These are phyloP conservation scores for Stichopus chloronotus DNA, from an alignment of 35 echinoderm and acorn worm species.

Conservation along the genomic window DNA sequence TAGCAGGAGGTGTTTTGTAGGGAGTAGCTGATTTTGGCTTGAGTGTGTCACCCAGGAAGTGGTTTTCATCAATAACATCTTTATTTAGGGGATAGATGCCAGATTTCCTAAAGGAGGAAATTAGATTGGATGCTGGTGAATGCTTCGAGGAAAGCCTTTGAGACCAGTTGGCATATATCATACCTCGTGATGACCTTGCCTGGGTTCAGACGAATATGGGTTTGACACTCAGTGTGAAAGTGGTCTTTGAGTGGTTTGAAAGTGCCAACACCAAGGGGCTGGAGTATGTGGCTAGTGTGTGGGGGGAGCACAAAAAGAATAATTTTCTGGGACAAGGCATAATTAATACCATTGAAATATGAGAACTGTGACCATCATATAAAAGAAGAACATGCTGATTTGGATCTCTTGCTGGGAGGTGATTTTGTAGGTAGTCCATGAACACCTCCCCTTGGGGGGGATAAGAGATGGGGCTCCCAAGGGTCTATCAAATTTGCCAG, in stretches of 20 bases:
- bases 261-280: constrained; percentile 6
- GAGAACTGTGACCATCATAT: too few species aligned
- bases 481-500: too few species aligned
- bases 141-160: background rate
- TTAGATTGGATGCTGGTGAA: background rate
- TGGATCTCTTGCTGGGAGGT: background rate
- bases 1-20: background rate
- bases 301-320: background rate
- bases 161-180: too few species aligned
- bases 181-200: too few species aligned
- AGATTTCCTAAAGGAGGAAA: too few species aligned
- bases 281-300: too few species aligned
- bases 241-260: constrained; percentile 14
- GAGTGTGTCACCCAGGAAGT: too few species aligned
- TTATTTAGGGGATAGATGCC: too few species aligned
- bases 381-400: constrained; percentile 15
- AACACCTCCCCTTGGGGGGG: background rate
- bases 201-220: background rate
- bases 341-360: constrained; percentile 11
- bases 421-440: too few species aligned
- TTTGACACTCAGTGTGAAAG: constrained; percentile 9
- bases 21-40: too few species aligned
- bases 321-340: background rate
- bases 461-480: too few species aligned
- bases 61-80: too few species aligned